Base-by-base conservation (phyloP, 2,113 vertebrate species). In the Centrocercus urophasianus region DNA sequence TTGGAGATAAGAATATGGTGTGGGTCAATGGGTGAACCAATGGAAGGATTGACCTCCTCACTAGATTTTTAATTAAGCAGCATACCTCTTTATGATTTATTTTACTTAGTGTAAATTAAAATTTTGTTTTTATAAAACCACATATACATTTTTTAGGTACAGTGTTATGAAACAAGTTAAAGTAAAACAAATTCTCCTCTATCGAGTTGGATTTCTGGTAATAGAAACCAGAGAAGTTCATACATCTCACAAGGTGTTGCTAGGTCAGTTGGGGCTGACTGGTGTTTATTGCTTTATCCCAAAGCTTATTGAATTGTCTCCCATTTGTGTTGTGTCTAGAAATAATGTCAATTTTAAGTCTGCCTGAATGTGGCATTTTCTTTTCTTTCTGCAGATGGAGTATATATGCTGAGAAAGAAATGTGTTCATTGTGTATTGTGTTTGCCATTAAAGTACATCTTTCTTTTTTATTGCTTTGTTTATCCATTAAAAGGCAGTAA, bases 391-490 rank as follows among this genome's bases (percentile, higher is more conserved):
- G 24, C 73, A 43, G 78, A 66, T 65, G 45, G 48, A 20, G 11
- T 40, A 47, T 65, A 28, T 60, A n/a, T n/a, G 2, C 32, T 65
- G 42, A 73, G 45, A 91, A 93, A 92, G 36, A 93, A 57, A 79
- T 32, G 17, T 52, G 16, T 70, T 81, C 19, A 38, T 34, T 86
- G 24, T 47, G 12, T 74, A 80, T 36, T 56, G 10, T 56, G 32
- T 66, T 77, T 63, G 17, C 64, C 3, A 22, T 69, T 82, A 59
- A 72, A 85, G 16, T 27, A 63, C 8, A 72, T 70, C 5, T 54
- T 77, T 78, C 40, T 77, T 92, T 70, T 59, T 76, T 64, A 77
- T 93, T 79, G 80, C 66, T 92, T 96, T 95, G 50, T 74, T 82
- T 93, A 59, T 71, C 30, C 11, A 57, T 93, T 90, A 77, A 76